Conservation (phyloP, 2,113 vertebrate genomes). For the Sardina pilchardus region DNA sequence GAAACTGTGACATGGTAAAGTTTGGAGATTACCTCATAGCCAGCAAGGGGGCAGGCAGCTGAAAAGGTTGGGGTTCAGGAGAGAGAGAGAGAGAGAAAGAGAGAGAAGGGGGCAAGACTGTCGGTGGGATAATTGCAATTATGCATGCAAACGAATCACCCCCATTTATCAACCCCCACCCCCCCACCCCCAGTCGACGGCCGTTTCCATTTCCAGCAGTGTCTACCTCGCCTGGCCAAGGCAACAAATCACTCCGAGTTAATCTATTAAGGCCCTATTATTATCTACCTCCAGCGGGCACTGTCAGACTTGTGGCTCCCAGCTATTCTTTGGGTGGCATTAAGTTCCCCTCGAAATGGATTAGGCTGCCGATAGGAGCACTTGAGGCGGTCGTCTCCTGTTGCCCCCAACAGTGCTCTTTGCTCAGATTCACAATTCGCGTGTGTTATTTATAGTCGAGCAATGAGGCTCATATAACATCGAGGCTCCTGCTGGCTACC, state of each 20-base stretch:
- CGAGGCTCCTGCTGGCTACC: not conserved
- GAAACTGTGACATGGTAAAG: not conserved
- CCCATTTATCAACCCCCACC: conserved; percentile 43
- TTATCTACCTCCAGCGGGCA: conserved; percentile 27
- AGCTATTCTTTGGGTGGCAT: conserved; percentile 38
- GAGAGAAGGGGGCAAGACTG: not conserved
- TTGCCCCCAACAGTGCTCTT: not conserved
- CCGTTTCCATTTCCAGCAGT: conserved; percentile 18
- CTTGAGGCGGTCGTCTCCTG: not conserved
- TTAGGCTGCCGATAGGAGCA: conserved; percentile 22
- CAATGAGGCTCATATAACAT: not conserved
- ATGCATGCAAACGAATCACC: conserved; percentile 14
- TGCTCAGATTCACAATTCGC: not conserved
- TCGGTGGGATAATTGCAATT: conserved; percentile 18
- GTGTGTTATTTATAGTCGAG: not conserved
- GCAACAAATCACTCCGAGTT: conserved; percentile 46
- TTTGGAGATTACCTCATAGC: not conserved
- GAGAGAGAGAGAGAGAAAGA: not conserved
- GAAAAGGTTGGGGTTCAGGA: not conserved
- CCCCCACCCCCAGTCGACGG: not conserved
- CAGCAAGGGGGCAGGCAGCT: not conserved
- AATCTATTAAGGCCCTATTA: conserved; percentile 49
- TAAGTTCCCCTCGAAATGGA: conserved; percentile 42
- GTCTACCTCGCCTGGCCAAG: conserved; percentile 17
- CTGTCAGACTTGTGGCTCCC: conserved; percentile 32